Evolutionary conservation across 2,888 invertebrate genomes (phyloP).

Genomic region (Aphelenchoides bicaudatus): DNA sequence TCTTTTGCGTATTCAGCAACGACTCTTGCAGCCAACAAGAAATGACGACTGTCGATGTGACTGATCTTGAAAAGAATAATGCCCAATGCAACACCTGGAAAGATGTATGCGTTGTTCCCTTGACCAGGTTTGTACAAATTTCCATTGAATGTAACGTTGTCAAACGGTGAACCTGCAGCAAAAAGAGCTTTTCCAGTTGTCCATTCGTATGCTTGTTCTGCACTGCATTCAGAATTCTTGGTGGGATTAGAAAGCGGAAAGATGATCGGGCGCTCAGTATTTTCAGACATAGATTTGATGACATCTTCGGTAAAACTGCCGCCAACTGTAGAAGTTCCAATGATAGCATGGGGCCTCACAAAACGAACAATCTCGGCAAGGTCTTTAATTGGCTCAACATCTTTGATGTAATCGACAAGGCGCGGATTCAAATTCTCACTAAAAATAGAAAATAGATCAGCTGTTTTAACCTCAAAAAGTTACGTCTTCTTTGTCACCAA

Average conservation of each 20-base stretch:
- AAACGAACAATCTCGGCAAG: slow-evolving; percentile 76
- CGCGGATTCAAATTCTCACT: slow-evolving; percentile 35
- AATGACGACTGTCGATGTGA: slow-evolving; percentile 87
- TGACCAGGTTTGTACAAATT: slow-evolving; percentile 85
- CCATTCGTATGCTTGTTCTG: slow-evolving; percentile 84
- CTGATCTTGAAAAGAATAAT: slow-evolving; percentile 85
- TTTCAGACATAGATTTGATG: slow-evolving; percentile 77
- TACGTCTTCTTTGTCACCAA: slow-evolving; percentile 73
- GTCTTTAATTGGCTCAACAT: slow-evolving; percentile 73
- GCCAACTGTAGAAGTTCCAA: slow-evolving; percentile 70
- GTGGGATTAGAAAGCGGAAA: slow-evolving; percentile 98
- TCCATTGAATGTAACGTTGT: slow-evolving; percentile 75
- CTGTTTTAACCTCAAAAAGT: slow-evolving; percentile 1
- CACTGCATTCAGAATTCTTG: slow-evolving; percentile 94
- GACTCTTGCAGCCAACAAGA: slow-evolving; percentile 87
- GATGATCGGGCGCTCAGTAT: slow-evolving; percentile 82
- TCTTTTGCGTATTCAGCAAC: slow-evolving; percentile 78
- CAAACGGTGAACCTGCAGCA: slow-evolving; percentile 93
- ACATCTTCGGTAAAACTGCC: slow-evolving; percentile 89
- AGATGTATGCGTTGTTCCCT: slow-evolving; percentile 95
- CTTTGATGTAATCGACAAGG: slow-evolving; percentile 77
- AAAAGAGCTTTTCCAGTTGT: slow-evolving; percentile 87
- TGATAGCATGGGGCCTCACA: slow-evolving; percentile 82
- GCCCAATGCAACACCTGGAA: slow-evolving; percentile 88
- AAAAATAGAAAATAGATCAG: neutral